A percentile compares a stretch with the other conserved stretches of the same genome.
Conservation (phyloP, 2,888 invertebrate species). For the Strigamia maritima region DNA sequence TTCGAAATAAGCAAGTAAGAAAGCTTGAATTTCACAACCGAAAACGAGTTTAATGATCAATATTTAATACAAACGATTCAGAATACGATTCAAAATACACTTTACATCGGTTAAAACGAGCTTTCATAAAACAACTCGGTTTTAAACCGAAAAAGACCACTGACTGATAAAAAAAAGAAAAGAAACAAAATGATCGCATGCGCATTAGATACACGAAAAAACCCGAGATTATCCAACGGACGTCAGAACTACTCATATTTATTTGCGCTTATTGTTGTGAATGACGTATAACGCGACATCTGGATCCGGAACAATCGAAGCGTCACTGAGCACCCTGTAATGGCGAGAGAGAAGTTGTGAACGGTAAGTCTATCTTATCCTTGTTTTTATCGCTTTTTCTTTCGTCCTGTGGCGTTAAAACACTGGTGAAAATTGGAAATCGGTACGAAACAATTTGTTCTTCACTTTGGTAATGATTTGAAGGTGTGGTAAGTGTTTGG, state of each 20-base stretch:
- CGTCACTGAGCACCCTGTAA: slow-evolving; percentile 10
- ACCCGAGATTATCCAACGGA: background rate
- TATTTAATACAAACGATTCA: background rate
- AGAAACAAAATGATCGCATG: background rate
- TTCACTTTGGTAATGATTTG: background rate
- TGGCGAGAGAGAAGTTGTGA: slow-evolving; percentile 23
- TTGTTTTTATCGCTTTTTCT: slow-evolving; percentile 20
- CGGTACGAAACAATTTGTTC: slow-evolving; percentile 8
- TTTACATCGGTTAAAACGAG: background rate
- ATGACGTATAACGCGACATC: background rate
- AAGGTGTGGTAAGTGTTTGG: background rate
- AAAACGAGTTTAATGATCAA: background rate
- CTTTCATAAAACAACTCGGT: background rate
- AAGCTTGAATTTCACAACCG: background rate
- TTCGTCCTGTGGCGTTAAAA: background rate
- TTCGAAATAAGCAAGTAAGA: background rate
- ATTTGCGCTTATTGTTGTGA: background rate
- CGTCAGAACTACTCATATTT: background rate
- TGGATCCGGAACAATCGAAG: background rate
- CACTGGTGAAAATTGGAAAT: background rate
- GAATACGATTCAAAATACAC: background rate
- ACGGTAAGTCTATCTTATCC: background rate
- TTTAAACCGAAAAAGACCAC: background rate
- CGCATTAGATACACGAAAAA: background rate
- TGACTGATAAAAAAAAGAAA: slow-evolving; percentile 4